Evolutionary conservation across 64 coral and sea anemone species (phyloP).

Genomic region (Montipora sp.): DNA sequence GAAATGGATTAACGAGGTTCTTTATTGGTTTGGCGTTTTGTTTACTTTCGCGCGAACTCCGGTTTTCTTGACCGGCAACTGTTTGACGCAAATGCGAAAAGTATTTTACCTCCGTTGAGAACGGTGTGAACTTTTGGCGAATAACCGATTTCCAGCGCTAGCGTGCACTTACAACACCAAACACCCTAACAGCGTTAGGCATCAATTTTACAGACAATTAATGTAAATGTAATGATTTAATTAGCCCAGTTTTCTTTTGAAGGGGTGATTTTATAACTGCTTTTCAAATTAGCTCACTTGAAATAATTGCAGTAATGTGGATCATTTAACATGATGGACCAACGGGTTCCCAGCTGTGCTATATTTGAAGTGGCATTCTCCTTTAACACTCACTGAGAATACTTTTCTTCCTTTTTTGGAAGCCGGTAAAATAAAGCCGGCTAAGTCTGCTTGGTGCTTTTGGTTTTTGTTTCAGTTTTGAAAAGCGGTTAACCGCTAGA

Average conservation of each 20-base stretch:
- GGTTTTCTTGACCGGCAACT: neutral
- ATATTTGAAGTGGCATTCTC: neutral
- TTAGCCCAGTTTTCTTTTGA: constrained; percentile 23
- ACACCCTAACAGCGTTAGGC: neutral
- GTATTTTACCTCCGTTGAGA: neutral
- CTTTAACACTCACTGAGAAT: neutral
- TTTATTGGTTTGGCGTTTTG: constrained; percentile 20
- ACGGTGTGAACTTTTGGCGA: neutral
- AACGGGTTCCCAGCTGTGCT: neutral
- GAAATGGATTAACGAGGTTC: constrained; percentile 52
- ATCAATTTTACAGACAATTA: constrained; percentile 53
- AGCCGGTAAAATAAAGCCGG: neutral
- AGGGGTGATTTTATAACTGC: neutral
- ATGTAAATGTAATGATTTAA: constrained; percentile 4
- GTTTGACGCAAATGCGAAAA: neutral
- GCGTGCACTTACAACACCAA: too few species aligned
- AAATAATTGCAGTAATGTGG: neutral
- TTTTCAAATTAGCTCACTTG: constrained; percentile 11
- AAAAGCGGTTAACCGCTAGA: neutral
- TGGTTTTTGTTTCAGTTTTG: neutral
- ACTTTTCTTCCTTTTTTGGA: neutral
- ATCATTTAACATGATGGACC: neutral
- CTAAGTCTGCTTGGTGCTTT: neutral
- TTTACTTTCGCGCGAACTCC: neutral
- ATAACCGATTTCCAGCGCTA: neutral